Percentiles rank a stretch among this genome's conserved stretches.
These are phyloP conservation scores for Tonatia bakeri DNA, from an alignment of 2,113 vertebrate species.

Conservation along the genomic window DNA sequence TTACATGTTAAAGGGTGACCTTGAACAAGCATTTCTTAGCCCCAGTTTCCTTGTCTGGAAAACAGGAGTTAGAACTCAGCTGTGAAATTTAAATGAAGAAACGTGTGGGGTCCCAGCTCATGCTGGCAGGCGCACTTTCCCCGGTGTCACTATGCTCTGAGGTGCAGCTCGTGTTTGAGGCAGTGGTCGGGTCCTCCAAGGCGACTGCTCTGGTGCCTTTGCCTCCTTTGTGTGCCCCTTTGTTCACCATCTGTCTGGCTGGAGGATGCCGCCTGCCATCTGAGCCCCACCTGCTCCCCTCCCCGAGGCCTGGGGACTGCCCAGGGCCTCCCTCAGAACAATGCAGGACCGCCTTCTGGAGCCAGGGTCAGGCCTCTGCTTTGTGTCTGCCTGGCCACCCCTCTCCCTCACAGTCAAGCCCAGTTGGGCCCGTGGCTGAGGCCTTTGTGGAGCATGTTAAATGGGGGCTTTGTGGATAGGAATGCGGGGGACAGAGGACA, in stretches of 20 bases:
- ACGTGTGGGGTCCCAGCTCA: not conserved
- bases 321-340: constrained; percentile 65
- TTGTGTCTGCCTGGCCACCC: constrained; percentile 61
- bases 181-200: not conserved
- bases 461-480: constrained; percentile 60
- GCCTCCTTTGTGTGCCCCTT: constrained; percentile 68
- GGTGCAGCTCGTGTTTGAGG: not conserved
- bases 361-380: constrained; percentile 69
- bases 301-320: constrained; percentile 57
- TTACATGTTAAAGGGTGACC: not conserved
- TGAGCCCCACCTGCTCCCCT: constrained; percentile 70
- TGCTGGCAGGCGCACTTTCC: not conserved
- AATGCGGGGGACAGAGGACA: constrained; percentile 48
- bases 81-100: not conserved
- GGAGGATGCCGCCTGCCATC: constrained; percentile 72
- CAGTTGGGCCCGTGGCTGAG: constrained; percentile 76
- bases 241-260: constrained; percentile 82
- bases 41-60: not conserved
- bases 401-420: constrained; percentile 50
- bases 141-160: not conserved
- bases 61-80: not conserved
- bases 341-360: constrained; percentile 79
- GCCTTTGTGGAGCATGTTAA: constrained; percentile 38
- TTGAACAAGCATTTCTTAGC: not conserved
- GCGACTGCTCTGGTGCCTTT: not conserved